Conservation (phyloP, 2,797 vertebrate genomes). For the Periophthalmus magnuspinnatus region DNA sequence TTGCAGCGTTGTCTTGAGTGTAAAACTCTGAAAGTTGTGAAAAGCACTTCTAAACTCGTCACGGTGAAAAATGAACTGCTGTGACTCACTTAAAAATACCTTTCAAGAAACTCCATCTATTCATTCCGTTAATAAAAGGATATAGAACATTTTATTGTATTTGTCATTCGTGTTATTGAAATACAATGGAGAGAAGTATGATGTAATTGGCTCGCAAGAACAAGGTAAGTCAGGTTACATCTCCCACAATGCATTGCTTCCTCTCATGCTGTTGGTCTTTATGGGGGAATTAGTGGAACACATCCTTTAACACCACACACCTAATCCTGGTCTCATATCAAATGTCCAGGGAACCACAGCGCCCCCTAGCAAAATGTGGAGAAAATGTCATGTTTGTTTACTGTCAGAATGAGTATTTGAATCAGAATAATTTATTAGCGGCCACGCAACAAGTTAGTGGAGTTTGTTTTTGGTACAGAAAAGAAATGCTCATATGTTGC, state of each 20-base stretch:
- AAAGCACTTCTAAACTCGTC: too few relatives aligned
- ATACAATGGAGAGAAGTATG: background rate
- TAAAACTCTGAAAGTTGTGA: too few relatives aligned
- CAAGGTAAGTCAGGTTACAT: slow-evolving; percentile 2
- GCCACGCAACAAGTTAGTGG: too few relatives aligned
- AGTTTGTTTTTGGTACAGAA: too few relatives aligned
- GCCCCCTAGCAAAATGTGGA: background rate
- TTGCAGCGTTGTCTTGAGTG: too few relatives aligned
- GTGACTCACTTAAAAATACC: too few relatives aligned
- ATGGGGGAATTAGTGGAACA: slow-evolving; percentile 1
- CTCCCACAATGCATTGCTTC: slow-evolving; percentile 3
- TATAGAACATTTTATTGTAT: background rate
- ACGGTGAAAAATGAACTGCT: too few relatives aligned
- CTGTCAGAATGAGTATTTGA: too few relatives aligned
- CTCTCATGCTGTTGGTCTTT: slow-evolving; percentile 2
- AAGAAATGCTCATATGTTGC: too few relatives aligned
- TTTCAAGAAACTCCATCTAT: too few relatives aligned
- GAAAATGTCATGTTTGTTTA: background rate
- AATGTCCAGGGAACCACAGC: background rate
- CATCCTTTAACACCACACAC: background rate
- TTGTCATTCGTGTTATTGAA: background rate
- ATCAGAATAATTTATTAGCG: too few relatives aligned
- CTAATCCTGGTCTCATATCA: background rate
- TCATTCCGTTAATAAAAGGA: background rate
- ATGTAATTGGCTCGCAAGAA: background rate